Percentiles rank a stretch among this genome's conserved stretches.
Conservation (phyloP, 23 tunicate species). For the Trididemnum clinides region DNA sequence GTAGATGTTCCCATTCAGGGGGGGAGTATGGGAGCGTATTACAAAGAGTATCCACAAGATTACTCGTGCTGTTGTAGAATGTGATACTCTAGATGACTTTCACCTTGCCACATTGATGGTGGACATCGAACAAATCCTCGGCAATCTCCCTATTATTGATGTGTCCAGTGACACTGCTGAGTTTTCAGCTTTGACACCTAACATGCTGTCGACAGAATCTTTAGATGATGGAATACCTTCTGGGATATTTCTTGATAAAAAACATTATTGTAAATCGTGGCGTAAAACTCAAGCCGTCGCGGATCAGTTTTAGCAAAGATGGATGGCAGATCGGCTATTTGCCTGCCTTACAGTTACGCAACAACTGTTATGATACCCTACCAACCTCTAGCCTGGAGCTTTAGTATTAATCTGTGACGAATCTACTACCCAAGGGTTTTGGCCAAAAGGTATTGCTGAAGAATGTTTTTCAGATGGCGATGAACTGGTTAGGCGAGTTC, state of each 20-base stretch:
- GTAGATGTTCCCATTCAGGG: not conserved
- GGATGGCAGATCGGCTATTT: not conserved
- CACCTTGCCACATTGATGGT: not conserved
- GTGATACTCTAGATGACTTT: not conserved
- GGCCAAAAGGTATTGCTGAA: not conserved
- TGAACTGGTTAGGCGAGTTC: not conserved
- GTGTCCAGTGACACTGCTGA: not conserved
- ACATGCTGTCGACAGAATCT: not conserved
- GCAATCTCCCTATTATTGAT: not conserved
- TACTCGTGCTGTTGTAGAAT: not conserved
- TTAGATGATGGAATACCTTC: not conserved
- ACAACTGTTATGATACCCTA: not conserved
- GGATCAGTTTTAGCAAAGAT: not conserved
- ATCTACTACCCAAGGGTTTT: not conserved
- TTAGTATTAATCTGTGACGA: not conserved
- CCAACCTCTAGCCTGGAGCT: not conserved
- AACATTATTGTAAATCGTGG: not conserved
- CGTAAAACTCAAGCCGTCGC: not conserved
- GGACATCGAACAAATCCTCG: not conserved
- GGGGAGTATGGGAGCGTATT: constrained; percentile 7
- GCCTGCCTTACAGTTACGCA: not conserved
- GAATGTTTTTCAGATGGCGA: not conserved
- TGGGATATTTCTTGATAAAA: not conserved
- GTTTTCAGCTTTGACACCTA: not conserved
- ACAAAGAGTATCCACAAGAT: not conserved